phyloP scores from a whole-genome alignment of 2,888 invertebrate genomes.

The Archips xylosteana region DNA sequence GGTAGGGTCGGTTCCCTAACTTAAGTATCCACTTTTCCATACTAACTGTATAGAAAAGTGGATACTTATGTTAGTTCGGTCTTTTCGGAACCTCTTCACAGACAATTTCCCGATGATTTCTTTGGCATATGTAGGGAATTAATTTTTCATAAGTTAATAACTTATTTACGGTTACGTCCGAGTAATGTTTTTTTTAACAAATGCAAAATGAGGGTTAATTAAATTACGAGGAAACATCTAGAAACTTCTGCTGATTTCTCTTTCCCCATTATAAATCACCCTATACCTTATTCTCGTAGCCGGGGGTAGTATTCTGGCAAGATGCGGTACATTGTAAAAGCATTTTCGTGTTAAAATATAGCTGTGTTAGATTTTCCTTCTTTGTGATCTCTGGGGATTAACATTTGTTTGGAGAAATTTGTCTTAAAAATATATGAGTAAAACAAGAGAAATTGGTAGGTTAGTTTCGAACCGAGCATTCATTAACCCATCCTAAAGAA shows the following conservation, averaged over 20 bases:
- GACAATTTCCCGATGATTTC: too few species aligned
- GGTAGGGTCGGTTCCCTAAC: too few species aligned
- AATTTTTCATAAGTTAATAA: too few species aligned
- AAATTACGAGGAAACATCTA: background rate
- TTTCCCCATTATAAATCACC: constrained; percentile 24
- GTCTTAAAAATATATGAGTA: background rate
- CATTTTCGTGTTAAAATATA: constrained; percentile 30
- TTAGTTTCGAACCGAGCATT: background rate
- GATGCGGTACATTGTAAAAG: constrained; percentile 26
- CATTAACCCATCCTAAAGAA: background rate
- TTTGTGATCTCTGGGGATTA: background rate
- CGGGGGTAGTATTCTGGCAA: constrained; percentile 18
- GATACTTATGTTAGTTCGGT: too few species aligned
- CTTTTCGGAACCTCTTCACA: too few species aligned
- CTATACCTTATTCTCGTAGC: constrained; percentile 2
- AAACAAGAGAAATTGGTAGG: background rate
- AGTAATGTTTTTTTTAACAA: too few species aligned
- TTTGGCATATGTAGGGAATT: too few species aligned
- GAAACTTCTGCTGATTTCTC: background rate
- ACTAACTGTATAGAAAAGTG: too few species aligned
- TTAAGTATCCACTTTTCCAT: too few species aligned
- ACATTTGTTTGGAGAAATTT: background rate
- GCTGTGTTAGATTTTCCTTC: constrained; percentile 5
- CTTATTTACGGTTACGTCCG: too few species aligned
- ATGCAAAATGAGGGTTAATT: background rate